Conservation (phyloP, 2,888 invertebrate genomes). For the Acanthosepion pharaonis region DNA sequence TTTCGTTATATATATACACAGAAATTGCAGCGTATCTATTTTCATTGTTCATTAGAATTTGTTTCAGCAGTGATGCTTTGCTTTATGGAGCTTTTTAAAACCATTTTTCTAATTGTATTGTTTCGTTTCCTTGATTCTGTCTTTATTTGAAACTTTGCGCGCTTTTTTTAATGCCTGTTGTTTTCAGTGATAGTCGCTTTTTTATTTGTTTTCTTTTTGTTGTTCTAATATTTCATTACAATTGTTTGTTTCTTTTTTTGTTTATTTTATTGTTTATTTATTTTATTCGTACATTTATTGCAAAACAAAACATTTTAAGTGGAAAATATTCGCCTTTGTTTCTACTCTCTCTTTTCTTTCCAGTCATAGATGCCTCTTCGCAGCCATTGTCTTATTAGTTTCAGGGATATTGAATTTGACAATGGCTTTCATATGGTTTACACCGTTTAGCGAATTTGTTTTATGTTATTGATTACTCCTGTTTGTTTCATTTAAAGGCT, state of each 20-base stretch:
- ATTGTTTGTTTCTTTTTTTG: not conserved
- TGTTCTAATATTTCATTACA: not conserved
- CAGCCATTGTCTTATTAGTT: not conserved
- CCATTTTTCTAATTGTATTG: not conserved
- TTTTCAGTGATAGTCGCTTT: not conserved
- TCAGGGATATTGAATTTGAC: not conserved
- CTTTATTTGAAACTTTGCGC: not conserved
- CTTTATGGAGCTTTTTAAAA: not conserved
- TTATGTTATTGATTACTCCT: not conserved
- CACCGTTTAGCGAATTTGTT: not conserved
- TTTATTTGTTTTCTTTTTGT: not conserved
- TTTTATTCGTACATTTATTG: not conserved
- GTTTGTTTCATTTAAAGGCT: not conserved
- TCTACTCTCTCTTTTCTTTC: not conserved
- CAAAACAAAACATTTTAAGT: not conserved
- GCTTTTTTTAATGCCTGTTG: not conserved
- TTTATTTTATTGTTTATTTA: not conserved
- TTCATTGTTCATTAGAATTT: not conserved
- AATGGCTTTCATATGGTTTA: constrained; percentile 5
- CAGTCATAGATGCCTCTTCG: not conserved
- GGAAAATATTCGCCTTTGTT: constrained; percentile 4
- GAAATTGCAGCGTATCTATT: not conserved
- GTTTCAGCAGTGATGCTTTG: not conserved
- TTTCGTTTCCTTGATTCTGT: not conserved
- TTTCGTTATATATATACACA: not conserved